phyloP scores from a whole-genome alignment of 2,888 invertebrate genomes.

The Diogma glabrata region DNA sequence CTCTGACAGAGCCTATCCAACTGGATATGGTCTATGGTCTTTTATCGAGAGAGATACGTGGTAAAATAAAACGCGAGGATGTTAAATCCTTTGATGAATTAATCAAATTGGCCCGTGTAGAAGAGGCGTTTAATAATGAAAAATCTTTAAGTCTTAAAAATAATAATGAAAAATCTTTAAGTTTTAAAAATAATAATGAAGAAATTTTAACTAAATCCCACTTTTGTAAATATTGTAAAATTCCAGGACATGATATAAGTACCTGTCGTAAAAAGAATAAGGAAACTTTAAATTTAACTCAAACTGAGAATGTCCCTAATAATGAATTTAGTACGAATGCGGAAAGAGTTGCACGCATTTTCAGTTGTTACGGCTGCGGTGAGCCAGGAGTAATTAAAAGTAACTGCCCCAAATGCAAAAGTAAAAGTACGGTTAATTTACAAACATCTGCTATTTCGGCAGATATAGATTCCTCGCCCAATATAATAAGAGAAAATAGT shows the following conservation, averaged over 20 bases:
- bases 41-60: neutral
- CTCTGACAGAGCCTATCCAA: too few relatives aligned
- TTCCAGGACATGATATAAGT: neutral
- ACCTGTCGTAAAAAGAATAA: neutral
- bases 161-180: neutral
- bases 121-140: neutral
- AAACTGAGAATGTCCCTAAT: neutral
- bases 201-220: too few relatives aligned
- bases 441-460: too few relatives aligned
- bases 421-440: too few relatives aligned
- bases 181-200: too few relatives aligned
- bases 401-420: neutral
- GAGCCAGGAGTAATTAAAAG: neutral
- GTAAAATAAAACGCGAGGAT: neutral
- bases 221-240: neutral
- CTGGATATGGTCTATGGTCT: neutral
- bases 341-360: neutral
- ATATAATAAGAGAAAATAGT: too few relatives aligned
- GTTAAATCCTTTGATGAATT: neutral
- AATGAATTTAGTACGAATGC: neutral
- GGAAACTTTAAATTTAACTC: too few relatives aligned
- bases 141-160: neutral
- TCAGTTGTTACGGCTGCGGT: neutral
- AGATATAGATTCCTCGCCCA: too few relatives aligned
- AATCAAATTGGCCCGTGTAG: neutral